Evolutionary conservation across 1,140 invertebrate genomes (phyloP).

Genomic region (Aleiodes sp.): DNA sequence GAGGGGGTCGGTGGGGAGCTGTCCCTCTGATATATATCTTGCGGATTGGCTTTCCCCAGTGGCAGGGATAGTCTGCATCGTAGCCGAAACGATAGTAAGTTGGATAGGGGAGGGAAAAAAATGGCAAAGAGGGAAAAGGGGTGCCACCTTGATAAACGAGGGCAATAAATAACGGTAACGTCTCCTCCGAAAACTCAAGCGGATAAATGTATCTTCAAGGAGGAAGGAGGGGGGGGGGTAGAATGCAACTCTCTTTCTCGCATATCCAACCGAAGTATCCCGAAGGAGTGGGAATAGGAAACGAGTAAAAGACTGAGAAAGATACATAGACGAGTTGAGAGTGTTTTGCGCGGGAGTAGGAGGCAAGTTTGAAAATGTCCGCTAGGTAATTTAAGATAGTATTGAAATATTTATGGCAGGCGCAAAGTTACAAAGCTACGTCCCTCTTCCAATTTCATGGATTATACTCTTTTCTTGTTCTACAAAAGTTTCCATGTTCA

Average conservation of each 20-base stretch:
- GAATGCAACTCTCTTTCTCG: not conserved
- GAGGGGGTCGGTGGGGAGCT: not conserved
- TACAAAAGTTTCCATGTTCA: not conserved
- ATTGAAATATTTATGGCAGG: conserved; percentile 60
- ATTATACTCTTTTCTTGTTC: not conserved
- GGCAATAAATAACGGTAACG: conserved; percentile 64
- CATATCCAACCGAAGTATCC: not conserved
- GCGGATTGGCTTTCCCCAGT: conserved; percentile 56
- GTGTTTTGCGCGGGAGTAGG: not conserved
- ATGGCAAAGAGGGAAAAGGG: conserved; percentile 43
- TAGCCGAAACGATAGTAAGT: conserved; percentile 26
- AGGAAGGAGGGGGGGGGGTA: no score
- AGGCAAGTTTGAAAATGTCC: conserved; percentile 26
- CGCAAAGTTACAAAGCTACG: conserved; percentile 53
- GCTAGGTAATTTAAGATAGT: conserved; percentile 55
- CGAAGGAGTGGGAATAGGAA: not conserved
- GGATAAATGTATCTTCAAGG: conserved; percentile 49
- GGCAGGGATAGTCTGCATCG: conserved; percentile 58
- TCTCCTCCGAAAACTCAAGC: conserved; percentile 62
- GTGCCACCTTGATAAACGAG: conserved; percentile 64
- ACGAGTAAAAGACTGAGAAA: not conserved
- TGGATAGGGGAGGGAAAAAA: not conserved
- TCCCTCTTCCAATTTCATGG: conserved; percentile 4
- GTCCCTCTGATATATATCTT: conserved; percentile 54
- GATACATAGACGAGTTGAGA: not conserved